Evolutionary conservation across 2,888 invertebrate genomes (phyloP).

Genomic region (Parochlus steinenii): DNA sequence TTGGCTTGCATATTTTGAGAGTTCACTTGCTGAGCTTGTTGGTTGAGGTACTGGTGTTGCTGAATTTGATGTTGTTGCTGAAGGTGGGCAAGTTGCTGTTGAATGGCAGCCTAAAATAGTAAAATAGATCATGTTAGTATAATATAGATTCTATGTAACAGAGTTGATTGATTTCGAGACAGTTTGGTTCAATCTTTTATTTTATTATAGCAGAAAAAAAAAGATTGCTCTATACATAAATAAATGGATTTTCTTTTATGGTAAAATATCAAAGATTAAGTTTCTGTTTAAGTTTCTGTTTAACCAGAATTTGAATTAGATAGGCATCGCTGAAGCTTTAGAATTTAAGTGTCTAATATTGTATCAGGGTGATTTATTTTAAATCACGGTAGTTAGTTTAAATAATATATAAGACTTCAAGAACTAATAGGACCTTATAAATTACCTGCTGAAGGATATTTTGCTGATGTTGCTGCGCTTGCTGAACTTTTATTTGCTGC

Average conservation of each 20-base stretch:
- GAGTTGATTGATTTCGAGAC: too few species aligned
- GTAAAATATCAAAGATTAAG: too few species aligned
- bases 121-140: too few species aligned
- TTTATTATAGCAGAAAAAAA: constrained; percentile 1
- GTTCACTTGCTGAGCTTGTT: constrained; percentile 32
- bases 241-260: too few species aligned
- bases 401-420: too few species aligned
- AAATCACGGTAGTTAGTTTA: too few species aligned
- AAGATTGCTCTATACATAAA: too few species aligned
- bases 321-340: too few species aligned
- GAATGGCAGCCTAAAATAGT: constrained; percentile 19
- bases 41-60: constrained; percentile 33
- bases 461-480: constrained; percentile 22
- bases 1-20: constrained; percentile 35
- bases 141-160: too few species aligned
- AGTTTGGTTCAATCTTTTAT: neutral
- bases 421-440: too few species aligned
- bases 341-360: too few species aligned
- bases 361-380: too few species aligned
- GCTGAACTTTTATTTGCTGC: constrained; percentile 23
- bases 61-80: constrained; percentile 30
- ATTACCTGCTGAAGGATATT: constrained; percentile 18
- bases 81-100: constrained; percentile 21
- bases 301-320: neutral
- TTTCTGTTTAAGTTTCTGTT: neutral